These are phyloP conservation scores for Diachasma alloeum DNA, from an alignment of 1,140 invertebrate species.

Conservation along the genomic window DNA sequence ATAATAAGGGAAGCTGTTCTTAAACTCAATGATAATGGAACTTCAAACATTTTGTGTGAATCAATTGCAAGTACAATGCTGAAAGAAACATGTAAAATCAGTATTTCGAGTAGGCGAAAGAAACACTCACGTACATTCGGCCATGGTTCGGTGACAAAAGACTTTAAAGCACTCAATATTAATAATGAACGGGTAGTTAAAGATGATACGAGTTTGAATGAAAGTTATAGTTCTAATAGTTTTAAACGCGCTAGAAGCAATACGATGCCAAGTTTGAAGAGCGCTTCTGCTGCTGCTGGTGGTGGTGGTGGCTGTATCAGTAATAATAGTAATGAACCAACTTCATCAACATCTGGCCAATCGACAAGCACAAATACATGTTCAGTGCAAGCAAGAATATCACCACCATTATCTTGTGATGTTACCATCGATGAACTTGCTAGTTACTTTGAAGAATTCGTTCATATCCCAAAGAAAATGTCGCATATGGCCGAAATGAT, in stretches of 20 bases:
- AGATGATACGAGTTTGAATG: slow-evolving; percentile 54
- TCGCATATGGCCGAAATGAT: slow-evolving; percentile 96
- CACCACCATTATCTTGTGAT: slow-evolving; percentile 70
- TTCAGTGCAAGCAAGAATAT: slow-evolving; percentile 67
- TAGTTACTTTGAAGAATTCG: slow-evolving; percentile 90
- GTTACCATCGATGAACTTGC: slow-evolving; percentile 91
- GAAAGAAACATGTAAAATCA: slow-evolving; percentile 49
- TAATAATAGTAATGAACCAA: slow-evolving; percentile 39
- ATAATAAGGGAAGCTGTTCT: slow-evolving; percentile 59
- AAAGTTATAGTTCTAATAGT: slow-evolving; percentile 50
- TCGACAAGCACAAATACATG: slow-evolving; percentile 60
- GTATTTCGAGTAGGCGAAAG: slow-evolving; percentile 42
- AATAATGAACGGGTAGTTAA: slow-evolving; percentile 51
- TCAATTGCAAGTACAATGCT: slow-evolving; percentile 43
- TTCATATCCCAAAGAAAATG: slow-evolving; percentile 96
- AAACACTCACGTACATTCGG: slow-evolving; percentile 49
- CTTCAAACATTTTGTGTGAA: slow-evolving; percentile 44
- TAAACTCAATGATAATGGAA: slow-evolving; percentile 43
- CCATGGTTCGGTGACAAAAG: slow-evolving; percentile 53
- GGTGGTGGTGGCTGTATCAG: no score
- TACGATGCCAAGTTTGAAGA: slow-evolving; percentile 62
- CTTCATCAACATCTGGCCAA: slow-evolving; percentile 33
- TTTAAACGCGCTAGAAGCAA: slow-evolving; percentile 61
- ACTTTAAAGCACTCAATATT: slow-evolving; percentile 58
- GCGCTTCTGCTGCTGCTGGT: slow-evolving; percentile 44